These are phyloP conservation scores for Misgurnus mizolepis DNA, from an alignment of 2,113 vertebrate species.

Conservation along the genomic window DNA sequence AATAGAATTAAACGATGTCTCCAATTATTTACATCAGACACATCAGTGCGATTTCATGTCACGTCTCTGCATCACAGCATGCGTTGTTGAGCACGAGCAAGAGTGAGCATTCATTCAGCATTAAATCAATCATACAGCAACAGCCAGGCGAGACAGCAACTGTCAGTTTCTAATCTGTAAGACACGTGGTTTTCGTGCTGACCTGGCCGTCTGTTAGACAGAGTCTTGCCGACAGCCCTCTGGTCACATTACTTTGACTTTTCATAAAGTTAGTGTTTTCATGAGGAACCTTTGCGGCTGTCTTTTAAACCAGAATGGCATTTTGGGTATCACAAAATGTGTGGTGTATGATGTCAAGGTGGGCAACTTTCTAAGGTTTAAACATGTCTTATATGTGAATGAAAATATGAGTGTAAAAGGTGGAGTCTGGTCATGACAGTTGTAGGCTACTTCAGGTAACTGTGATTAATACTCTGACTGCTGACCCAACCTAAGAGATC, in stretches of 20 bases:
- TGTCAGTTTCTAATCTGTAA: constrained; percentile 54
- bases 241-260: constrained; percentile 30
- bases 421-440: neutral
- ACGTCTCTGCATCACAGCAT: neutral
- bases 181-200: constrained; percentile 60
- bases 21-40: constrained; percentile 25
- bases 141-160: constrained; percentile 19
- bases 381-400: too few species aligned
- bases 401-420: neutral
- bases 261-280: neutral
- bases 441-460: constrained; percentile 21
- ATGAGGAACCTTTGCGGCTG: neutral
- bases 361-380: too few species aligned
- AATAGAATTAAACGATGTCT: constrained; percentile 17
- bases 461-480: neutral
- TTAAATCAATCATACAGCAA: constrained; percentile 50
- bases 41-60: constrained; percentile 29
- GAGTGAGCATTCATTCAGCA: constrained; percentile 64
- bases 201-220: constrained; percentile 51
- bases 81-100: constrained; percentile 49
- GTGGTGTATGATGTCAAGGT: neutral
- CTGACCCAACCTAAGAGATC: constrained; percentile 11
- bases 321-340: too few species aligned
- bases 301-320: neutral
- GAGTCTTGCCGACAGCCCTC: constrained; percentile 29